A percentile compares a stretch with the other conserved stretches of the same genome.
These are phyloP conservation scores for Eptatretus atami DNA, from an alignment of 2,797 vertebrate genomes.

Conservation along the genomic window DNA sequence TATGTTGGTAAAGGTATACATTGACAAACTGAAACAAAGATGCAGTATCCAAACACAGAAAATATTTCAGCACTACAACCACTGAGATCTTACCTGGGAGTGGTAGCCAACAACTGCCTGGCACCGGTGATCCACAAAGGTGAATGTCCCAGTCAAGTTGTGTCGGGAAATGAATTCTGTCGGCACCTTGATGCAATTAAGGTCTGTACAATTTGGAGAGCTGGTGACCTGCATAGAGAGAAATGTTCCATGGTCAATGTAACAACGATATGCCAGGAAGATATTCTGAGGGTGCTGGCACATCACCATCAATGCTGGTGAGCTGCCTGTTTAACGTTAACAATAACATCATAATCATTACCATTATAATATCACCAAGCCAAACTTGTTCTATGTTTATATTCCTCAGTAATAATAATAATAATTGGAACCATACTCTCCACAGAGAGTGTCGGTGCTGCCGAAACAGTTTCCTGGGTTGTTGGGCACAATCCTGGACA, in stretches of 20 bases:
- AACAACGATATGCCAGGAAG: background rate
- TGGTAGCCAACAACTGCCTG: slow-evolving; percentile 54
- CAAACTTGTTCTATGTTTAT: no score
- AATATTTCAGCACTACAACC: accelerated
- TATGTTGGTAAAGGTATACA: background rate
- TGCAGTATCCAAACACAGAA: background rate
- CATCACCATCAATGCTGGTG: background rate
- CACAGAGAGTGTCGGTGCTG: no score
- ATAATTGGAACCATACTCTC: no score
- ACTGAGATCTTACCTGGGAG: slow-evolving; percentile 28
- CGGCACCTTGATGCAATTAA: slow-evolving; percentile 39
- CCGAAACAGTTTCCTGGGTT: no score
- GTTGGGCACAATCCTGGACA: no score
- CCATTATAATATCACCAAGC: no score
- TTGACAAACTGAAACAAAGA: background rate
- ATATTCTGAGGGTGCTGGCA: no score
- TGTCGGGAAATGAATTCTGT: slow-evolving; percentile 87
- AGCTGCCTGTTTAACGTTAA: no score
- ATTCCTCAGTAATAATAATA: no score
- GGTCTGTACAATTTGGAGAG: slow-evolving; percentile 41
- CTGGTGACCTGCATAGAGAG: slow-evolving; percentile 34
- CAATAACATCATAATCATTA: no score
- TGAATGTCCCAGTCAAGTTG: slow-evolving; percentile 53
- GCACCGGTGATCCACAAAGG: slow-evolving; percentile 76
- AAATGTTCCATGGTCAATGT: no score